phyloP scores from a whole-genome alignment of 2,113 vertebrate genomes.

The Probosciger aterrimus region DNA sequence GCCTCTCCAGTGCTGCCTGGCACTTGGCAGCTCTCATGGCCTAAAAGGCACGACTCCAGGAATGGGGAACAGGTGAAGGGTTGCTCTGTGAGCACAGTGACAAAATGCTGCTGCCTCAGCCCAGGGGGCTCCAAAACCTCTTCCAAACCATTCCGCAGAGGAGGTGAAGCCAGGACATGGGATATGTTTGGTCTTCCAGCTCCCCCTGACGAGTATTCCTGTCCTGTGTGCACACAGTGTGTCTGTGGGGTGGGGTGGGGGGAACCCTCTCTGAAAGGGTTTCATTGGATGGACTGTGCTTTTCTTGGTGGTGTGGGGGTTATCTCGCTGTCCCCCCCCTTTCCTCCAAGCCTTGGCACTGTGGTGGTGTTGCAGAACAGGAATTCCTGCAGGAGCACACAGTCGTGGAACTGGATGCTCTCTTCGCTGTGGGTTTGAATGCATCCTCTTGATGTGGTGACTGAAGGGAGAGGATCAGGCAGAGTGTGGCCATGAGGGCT shows the following conservation, averaged over 20 bases:
- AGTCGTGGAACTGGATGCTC: not conserved
- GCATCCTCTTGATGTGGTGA: not conserved
- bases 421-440: not conserved
- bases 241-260: not conserved
- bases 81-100: not conserved
- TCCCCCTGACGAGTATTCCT: not conserved
- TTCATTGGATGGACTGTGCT: not conserved
- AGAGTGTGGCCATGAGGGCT: fast-evolving
- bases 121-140: not conserved
- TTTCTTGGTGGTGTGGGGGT: fast-evolving
- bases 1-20: not conserved
- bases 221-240: not conserved
- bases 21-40: not conserved
- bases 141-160: not conserved
- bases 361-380: not conserved
- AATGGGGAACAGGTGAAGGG: not conserved
- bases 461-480: not conserved
- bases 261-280: not conserved
- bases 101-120: not conserved
- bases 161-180: not conserved
- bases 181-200: not conserved
- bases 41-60: not conserved
- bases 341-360: not conserved
- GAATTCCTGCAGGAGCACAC: not conserved
- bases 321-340: not conserved